Evolutionary conservation across 1,140 invertebrate species (phyloP), one percentile per base, ranked within the genome.

Genomic region (Radopholus similis): DNA sequence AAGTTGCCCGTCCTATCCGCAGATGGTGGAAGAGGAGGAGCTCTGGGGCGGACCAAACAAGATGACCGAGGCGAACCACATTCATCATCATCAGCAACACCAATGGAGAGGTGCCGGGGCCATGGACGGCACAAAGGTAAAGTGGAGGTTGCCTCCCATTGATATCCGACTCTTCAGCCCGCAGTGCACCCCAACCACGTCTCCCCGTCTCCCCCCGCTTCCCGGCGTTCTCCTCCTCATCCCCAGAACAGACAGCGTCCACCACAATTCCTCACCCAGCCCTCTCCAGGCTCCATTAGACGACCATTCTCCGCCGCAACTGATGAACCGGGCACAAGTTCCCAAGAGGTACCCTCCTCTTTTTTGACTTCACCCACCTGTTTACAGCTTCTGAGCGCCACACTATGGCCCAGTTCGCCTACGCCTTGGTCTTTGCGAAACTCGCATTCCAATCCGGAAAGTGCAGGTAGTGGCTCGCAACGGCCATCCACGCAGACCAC

Each of bases 281-380:
- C 62, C 15, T 34, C 18, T 4, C 30, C 13, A 32, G 18, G 49
- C 15, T 13, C 35, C 35, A 32, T 34, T 6, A 54, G 51, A 54
- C n/a, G 51, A 23, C 30, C 30, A 21, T 54, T 15, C n/a, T 54
- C 51, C 35, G 18, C 18, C 35, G 51, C 28, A 54, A n/a, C n/a
- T n/a, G 59, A 62, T n/a, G 59, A 62, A 47, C 59, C 59, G 11
- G 59, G 40, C 40, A 62, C 59, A 28, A 47, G 40, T 34, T 62
- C 59, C 28, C 59, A 62, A 47, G 59, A 62, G 59, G 59, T 62
- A 42, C 18, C 32, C 30, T 21, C 6, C 11, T 44, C 8, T 34
- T 47, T 21, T 44, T 38, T 21, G 26, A 59, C 4, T 40, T 59
- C 28, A 28, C 11, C 15, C 2, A 28, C 35, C 21, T 6, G 6